A percentile compares a stretch with the other conserved stretches of the same genome.
Evolutionary conservation across 2,113 vertebrate species (phyloP).

Genomic region (Taxidea taxus): DNA sequence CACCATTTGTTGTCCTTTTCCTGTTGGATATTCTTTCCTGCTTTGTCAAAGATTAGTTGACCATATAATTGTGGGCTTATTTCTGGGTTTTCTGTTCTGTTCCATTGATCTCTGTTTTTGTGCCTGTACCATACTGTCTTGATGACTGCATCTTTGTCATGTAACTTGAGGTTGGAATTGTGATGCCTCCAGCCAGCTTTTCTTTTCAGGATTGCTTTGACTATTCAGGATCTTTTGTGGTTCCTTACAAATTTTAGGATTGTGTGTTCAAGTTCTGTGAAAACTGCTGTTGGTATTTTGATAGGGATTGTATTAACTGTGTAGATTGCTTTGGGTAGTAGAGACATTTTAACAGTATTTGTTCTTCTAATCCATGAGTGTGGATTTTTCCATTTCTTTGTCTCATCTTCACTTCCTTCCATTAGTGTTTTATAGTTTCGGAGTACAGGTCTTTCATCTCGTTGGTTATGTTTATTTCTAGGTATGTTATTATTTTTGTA

Average conservation of each 20-base stretch:
- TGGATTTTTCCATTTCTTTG: not conserved
- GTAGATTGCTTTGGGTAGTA: not conserved
- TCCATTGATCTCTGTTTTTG: not conserved
- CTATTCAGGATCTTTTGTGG: not conserved
- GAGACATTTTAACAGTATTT: not conserved
- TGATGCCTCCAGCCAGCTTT: not conserved
- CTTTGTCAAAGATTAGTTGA: not conserved
- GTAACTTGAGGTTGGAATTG: not conserved
- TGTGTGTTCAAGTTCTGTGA: not conserved
- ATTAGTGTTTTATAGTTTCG: not conserved
- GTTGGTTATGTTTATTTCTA: not conserved
- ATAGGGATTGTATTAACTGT: not conserved
- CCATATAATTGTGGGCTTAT: not conserved
- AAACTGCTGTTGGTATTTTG: not conserved
- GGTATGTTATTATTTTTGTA: not conserved
- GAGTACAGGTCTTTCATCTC: not conserved
- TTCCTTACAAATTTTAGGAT: not conserved
- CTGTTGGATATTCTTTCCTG: not conserved
- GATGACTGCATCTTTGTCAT: not conserved
- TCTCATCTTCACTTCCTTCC: not conserved
- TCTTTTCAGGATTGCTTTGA: not conserved
- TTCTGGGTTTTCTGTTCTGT: not conserved
- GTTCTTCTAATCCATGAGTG: not conserved
- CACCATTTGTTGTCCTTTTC: not conserved
- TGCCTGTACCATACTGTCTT: not conserved